Conservation (phyloP, 2,888 invertebrate genomes). For the Mythimna loreyi region DNA sequence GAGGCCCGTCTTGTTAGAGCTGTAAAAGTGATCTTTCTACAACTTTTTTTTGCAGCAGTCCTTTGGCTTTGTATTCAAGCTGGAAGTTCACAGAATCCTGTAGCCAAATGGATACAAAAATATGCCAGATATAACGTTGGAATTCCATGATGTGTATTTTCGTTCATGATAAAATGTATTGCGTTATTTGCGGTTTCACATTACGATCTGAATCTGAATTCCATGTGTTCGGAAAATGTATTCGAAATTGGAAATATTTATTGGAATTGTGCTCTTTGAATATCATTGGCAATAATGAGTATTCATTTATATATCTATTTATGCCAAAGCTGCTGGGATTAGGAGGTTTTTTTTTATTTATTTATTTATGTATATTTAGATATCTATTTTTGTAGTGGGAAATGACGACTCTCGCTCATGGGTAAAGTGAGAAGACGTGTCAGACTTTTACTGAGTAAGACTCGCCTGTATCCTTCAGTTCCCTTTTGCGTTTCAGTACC, state of each 20-base stretch:
- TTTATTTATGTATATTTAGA: no score
- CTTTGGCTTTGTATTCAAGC: conserved; percentile 27
- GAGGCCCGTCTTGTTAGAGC: no score
- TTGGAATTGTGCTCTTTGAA: not conserved
- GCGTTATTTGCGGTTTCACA: conserved; percentile 14
- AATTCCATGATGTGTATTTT: conserved; percentile 35
- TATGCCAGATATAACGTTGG: conserved; percentile 11
- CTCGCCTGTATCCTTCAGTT: no score
- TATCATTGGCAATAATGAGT: not conserved
- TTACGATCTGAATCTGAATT: conserved; percentile 27
- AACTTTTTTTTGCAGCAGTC: conserved; percentile 17
- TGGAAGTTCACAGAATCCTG: conserved; percentile 19
- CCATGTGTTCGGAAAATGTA: not conserved
- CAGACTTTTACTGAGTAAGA: no score
- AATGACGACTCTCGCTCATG: no score
- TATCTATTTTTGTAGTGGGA: no score
- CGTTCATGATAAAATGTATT: conserved; percentile 9
- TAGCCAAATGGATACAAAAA: conserved; percentile 24
- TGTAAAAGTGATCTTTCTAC: not conserved
- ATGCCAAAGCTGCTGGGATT: no score
- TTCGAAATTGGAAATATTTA: not conserved
- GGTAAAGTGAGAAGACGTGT: no score
- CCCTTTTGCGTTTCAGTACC: no score
- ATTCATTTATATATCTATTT: not conserved
- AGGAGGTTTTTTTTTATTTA: no score